Evolutionary conservation across 2,797 vertebrate genomes (phyloP).

Genomic region (Sarcophilus harrisii): DNA sequence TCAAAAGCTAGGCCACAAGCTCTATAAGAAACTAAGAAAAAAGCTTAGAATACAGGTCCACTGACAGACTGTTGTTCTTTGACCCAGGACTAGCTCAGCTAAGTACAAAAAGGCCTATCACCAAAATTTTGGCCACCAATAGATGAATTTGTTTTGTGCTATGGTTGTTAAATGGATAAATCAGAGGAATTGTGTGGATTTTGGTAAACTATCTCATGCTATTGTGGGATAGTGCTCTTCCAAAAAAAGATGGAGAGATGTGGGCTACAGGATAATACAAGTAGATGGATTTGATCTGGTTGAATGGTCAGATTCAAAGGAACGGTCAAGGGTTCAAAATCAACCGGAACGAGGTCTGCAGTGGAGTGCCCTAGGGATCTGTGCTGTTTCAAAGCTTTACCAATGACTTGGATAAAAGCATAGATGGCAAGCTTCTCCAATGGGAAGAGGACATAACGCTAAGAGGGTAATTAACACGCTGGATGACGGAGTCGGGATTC

Average conservation of each 20-base stretch:
- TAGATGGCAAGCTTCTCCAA: background rate
- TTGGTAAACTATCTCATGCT: background rate
- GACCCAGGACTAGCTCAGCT: background rate
- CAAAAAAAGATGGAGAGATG: background rate
- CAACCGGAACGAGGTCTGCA: background rate
- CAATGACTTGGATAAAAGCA: background rate
- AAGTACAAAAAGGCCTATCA: background rate
- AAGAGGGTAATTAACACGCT: background rate
- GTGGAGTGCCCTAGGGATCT: background rate
- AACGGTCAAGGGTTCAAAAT: background rate
- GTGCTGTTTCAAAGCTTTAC: background rate
- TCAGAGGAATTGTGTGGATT: background rate
- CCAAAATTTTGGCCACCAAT: background rate
- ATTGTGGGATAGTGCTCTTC: background rate
- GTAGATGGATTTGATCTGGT: background rate
- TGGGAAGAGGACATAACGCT: background rate
- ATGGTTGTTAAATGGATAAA: background rate
- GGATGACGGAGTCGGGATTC: background rate
- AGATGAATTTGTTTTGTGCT: background rate
- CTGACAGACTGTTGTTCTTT: background rate
- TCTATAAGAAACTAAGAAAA: background rate
- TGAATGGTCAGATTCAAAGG: background rate
- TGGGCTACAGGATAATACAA: background rate
- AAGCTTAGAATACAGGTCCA: background rate
- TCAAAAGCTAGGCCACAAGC: background rate